phyloP scores from a whole-genome alignment of 2,888 invertebrate species.

The Rhamphomyia laevipes region DNA sequence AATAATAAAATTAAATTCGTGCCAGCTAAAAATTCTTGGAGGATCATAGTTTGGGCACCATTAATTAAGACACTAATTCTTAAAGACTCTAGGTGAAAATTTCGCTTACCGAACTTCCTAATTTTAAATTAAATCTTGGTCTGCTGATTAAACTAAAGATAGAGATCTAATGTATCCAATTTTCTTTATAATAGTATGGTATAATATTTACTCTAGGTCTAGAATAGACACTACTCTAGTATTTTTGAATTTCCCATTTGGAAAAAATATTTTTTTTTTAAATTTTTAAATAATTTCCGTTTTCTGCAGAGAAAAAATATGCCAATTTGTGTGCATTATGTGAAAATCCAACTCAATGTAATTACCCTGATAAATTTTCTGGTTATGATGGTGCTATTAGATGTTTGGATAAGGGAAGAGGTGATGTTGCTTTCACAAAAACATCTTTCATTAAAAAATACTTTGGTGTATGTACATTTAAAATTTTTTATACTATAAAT shows the following conservation, averaged over 20 bases:
- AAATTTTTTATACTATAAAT: background rate
- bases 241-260: background rate
- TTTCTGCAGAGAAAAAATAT: conserved; percentile 53
- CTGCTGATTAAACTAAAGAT: too few species aligned
- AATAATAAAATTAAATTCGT: too few species aligned
- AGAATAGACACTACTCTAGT: background rate
- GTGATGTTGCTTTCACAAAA: conserved; percentile 79
- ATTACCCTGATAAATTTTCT: conserved; percentile 72
- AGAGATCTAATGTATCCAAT: too few species aligned
- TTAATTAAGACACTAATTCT: too few species aligned
- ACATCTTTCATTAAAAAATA: conserved; percentile 67
- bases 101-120: too few species aligned
- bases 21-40: too few species aligned
- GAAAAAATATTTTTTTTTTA: conserved; percentile 6
- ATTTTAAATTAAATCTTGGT: too few species aligned
- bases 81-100: too few species aligned
- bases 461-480: conserved; percentile 49
- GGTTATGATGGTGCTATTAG: conserved; percentile 78
- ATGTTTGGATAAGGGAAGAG: conserved; percentile 69
- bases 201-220: too few species aligned
- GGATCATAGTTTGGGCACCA: too few species aligned
- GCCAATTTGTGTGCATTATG: conserved; percentile 68
- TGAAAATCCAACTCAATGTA: conserved; percentile 61
- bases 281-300: too few species aligned
- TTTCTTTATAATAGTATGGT: too few species aligned